These are phyloP conservation scores for Agrochola litura DNA, from an alignment of 2,888 invertebrate species.

Conservation along the genomic window DNA sequence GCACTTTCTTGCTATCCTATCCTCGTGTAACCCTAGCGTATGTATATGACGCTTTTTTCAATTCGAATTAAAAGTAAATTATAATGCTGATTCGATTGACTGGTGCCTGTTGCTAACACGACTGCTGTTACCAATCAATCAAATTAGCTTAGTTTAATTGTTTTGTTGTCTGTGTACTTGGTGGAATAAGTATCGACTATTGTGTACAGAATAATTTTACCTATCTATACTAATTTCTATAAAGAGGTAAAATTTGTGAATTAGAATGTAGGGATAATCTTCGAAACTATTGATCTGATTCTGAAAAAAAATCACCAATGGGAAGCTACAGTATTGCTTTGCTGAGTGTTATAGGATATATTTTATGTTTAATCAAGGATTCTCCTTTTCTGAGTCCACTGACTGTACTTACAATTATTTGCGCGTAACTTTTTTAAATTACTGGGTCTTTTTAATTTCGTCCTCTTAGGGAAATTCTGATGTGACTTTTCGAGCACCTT, in stretches of 20 bases:
- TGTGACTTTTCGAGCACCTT: slow-evolving; percentile 32
- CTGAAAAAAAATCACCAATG: too few relatives aligned
- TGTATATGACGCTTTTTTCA: not conserved
- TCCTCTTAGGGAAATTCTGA: slow-evolving; percentile 7
- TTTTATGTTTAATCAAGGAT: too few relatives aligned
- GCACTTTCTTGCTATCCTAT: not conserved
- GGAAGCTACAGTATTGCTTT: too few relatives aligned
- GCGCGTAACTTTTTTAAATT: slow-evolving; percentile 21
- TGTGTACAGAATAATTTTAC: not conserved
- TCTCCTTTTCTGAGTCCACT: not conserved
- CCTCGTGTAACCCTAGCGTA: not conserved
- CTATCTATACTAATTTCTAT: not conserved
- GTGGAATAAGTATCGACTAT: not conserved
- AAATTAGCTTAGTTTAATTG: slow-evolving; percentile 5
- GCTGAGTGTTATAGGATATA: too few relatives aligned
- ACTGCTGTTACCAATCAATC: not conserved
- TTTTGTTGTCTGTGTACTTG: not conserved
- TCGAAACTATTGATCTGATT: not conserved
- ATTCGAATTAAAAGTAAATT: not conserved
- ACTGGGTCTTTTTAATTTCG: slow-evolving; percentile 19
- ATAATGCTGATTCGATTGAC: not conserved
- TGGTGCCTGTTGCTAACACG: not conserved
- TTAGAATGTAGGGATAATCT: not conserved
- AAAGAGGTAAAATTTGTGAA: not conserved
- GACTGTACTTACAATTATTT: not conserved